A percentile compares a stretch with the other conserved stretches of the same genome.
Conservation (phyloP, 2,797 vertebrate species). For the Alcedo atthis region DNA sequence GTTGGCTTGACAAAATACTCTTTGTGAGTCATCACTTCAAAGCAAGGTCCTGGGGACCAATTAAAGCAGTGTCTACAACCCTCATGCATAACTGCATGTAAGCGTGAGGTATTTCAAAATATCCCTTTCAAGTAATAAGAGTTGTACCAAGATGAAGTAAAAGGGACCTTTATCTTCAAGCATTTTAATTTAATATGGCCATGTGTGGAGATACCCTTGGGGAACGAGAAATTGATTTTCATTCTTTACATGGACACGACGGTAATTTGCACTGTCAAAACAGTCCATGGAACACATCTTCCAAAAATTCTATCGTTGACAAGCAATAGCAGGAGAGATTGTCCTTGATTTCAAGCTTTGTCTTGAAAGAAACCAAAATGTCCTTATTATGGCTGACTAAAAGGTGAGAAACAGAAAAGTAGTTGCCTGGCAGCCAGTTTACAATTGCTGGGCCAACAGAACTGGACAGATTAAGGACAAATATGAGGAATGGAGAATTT, state of each 20-base stretch:
- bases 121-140: slow-evolving; percentile 43
- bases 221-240: slow-evolving; percentile 43
- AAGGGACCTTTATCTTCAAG: slow-evolving; percentile 13
- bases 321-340: neutral
- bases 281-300: neutral
- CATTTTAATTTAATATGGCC: slow-evolving; percentile 1
- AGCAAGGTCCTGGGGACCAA: slow-evolving; percentile 73
- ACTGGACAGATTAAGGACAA: neutral
- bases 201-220: neutral
- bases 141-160: neutral
- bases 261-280: slow-evolving; percentile 5
- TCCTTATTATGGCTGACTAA: neutral
- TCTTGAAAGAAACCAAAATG: neutral
- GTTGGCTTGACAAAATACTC: slow-evolving; percentile 76
- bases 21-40: slow-evolving; percentile 80
- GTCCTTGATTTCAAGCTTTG: neutral
- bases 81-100: slow-evolving; percentile 33
- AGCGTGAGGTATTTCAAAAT: slow-evolving; percentile 42
- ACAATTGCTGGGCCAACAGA: neutral
- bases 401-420: neutral
- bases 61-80: slow-evolving; percentile 63
- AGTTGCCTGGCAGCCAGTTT: neutral
- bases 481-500: neutral
- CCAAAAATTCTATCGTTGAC: neutral
- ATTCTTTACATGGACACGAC: slow-evolving; percentile 1